Conservation (phyloP, 2,888 invertebrate species). For the Cabera pusaria region DNA sequence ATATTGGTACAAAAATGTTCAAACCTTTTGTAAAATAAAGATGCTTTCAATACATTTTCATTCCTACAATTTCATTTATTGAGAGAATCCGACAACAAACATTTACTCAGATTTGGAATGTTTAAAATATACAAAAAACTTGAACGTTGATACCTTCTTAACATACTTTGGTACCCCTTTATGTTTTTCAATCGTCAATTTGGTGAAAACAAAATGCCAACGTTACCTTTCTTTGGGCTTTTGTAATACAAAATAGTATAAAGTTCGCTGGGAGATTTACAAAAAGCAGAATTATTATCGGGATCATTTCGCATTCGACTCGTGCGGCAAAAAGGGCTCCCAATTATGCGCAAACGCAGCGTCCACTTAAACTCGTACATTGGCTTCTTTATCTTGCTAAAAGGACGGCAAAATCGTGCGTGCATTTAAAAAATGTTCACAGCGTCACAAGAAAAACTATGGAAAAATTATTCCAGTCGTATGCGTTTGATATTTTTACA, state of each 20-base stretch:
- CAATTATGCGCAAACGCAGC: conserved; percentile 77
- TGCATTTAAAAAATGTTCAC: conserved; percentile 51
- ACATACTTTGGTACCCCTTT: conserved; percentile 25
- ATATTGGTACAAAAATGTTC: conserved; percentile 32
- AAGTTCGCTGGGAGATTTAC: conserved; percentile 44
- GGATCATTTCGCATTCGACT: conserved; percentile 69
- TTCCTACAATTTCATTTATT: conserved; percentile 30
- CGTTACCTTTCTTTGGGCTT: conserved; percentile 31
- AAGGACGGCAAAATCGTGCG: conserved; percentile 58
- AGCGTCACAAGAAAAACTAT: conserved; percentile 57
- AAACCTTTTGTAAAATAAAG: conserved; percentile 32
- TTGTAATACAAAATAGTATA: conserved; percentile 48
- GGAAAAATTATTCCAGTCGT: conserved; percentile 58
- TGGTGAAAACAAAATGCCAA: conserved; percentile 33
- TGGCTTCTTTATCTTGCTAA: conserved; percentile 58
- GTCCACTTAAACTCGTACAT: conserved; percentile 67
- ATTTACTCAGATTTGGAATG: conserved; percentile 9
- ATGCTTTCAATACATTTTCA: conserved; percentile 24
- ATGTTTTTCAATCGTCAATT: conserved; percentile 33
- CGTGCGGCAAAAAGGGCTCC: conserved; percentile 68
- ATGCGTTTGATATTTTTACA: conserved; percentile 62
- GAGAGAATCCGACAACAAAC: conserved; percentile 22
- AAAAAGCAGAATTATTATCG: conserved; percentile 69
- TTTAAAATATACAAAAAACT: conserved; percentile 26
- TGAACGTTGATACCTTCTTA: conserved; percentile 26